Percentiles rank a stretch among this genome's conserved stretches.
phyloP scores from a whole-genome alignment of 2,797 vertebrate species.

The Labeo calbasu region DNA sequence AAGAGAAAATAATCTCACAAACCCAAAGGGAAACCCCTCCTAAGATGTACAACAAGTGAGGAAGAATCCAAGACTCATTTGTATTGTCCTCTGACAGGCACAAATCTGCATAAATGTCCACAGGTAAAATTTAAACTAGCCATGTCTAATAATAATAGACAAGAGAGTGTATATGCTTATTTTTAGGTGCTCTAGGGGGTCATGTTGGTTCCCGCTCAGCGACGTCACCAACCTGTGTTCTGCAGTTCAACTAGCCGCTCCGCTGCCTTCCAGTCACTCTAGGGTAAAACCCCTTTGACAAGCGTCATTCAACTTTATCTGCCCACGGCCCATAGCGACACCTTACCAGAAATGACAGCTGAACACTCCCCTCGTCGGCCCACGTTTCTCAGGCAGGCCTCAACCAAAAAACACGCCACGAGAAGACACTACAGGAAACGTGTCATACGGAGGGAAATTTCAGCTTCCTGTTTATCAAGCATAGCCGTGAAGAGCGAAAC shows the following conservation, averaged over 20 bases:
- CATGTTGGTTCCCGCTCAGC: conserved; percentile 24
- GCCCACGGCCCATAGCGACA: conserved; percentile 67
- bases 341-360: conserved; percentile 68
- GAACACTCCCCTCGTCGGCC: conserved; percentile 63
- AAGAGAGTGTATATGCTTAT: not conserved
- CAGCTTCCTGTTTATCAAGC: conserved; percentile 76
- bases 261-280: conserved; percentile 59
- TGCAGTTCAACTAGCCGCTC: conserved; percentile 5
- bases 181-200: conserved; percentile 14
- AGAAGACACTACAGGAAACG: conserved; percentile 81
- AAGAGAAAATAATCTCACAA: not conserved
- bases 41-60: not conserved
- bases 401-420: conserved; percentile 47
- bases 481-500: conserved; percentile 59
- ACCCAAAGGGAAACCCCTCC: not conserved
- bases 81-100: not conserved
- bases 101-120: conserved; percentile 5
- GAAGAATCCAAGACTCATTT: not conserved
- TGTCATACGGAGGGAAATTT: conserved; percentile 80
- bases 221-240: conserved; percentile 1
- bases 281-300: conserved; percentile 77
- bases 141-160: not conserved
- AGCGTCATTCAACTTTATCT: conserved; percentile 78
- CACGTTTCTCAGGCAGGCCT: conserved; percentile 65
- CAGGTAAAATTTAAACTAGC: not conserved